These are phyloP conservation scores for Contarinia nasturtii DNA, from an alignment of 1,140 invertebrate genomes.

Conservation along the genomic window DNA sequence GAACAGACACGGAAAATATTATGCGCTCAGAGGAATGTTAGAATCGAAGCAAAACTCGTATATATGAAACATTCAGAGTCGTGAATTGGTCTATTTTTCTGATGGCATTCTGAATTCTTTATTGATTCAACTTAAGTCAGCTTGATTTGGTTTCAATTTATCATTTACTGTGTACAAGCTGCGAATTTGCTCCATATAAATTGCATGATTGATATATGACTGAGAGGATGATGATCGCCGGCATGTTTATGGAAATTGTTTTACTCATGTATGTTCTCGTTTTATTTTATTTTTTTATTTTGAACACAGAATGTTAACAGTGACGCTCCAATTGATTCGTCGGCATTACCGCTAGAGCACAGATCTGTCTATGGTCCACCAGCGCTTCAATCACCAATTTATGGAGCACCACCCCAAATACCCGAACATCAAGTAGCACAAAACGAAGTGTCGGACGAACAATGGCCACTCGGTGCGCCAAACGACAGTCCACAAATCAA, in stretches of 20 bases:
- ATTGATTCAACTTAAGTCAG: too few relatives aligned
- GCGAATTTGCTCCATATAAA: too few relatives aligned
- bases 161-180: too few relatives aligned
- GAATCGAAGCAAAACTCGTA: neutral
- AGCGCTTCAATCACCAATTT: conserved; percentile 29
- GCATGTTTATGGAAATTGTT: too few relatives aligned
- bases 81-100: too few relatives aligned
- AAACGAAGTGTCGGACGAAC: conserved; percentile 29
- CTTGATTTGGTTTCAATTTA: too few relatives aligned
- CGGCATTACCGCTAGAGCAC: conserved; percentile 58
- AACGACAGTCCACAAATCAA: conserved; percentile 77
- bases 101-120: too few relatives aligned
- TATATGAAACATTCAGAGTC: neutral
- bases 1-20: neutral
- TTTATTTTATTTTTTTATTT: conserved; percentile 12
- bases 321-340: conserved; percentile 56
- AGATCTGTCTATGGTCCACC: conserved; percentile 51
- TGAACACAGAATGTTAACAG: conserved; percentile 44
- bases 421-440: conserved; percentile 7
- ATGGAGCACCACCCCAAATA: conserved; percentile 28
- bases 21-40: neutral
- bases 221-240: too few relatives aligned
- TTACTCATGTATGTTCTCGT: neutral
- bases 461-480: conserved; percentile 57
- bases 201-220: too few relatives aligned